A percentile compares a stretch with the other conserved stretches of the same genome.
phyloP scores from a whole-genome alignment of 2,797 vertebrate genomes.

The Phylloscopus collybita region DNA sequence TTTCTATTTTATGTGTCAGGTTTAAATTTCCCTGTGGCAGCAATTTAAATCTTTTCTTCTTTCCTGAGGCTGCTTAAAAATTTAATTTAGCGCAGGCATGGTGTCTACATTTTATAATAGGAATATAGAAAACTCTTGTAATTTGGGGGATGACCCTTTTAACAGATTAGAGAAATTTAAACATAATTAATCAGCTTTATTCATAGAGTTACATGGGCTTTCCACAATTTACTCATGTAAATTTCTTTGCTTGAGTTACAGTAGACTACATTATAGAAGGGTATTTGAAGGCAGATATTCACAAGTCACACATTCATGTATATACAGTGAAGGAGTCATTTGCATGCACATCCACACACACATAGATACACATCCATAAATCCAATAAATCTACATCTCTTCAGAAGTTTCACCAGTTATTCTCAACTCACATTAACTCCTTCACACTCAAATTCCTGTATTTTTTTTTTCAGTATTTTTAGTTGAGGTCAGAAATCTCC shows the following conservation, averaged over 20 bases:
- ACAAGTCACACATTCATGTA: conserved; percentile 48
- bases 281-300: conserved; percentile 65
- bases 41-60: conserved; percentile 78
- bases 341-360: conserved; percentile 33
- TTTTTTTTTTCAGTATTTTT: neutral
- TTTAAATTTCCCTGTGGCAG: conserved; percentile 72
- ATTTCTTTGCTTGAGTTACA: conserved; percentile 69
- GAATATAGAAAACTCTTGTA: conserved; percentile 75
- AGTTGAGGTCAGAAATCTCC: neutral
- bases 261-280: conserved; percentile 47
- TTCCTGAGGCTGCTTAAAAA: conserved; percentile 76
- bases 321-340: conserved; percentile 28
- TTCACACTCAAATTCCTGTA: neutral
- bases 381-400: conserved; percentile 42
- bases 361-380: conserved; percentile 40
- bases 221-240: conserved; percentile 75
- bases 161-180: conserved; percentile 81
- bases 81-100: conserved; percentile 73
- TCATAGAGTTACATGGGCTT: conserved; percentile 71
- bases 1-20: conserved; percentile 67
- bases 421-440: conserved; percentile 7
- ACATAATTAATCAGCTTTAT: conserved; percentile 79
- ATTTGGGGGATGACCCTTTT: conserved; percentile 78
- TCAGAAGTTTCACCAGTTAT: conserved; percentile 29
- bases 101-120: conserved; percentile 71